Evolutionary conservation across 2,888 invertebrate species (phyloP).

Genomic region (Phoenoteleia sp.): DNA sequence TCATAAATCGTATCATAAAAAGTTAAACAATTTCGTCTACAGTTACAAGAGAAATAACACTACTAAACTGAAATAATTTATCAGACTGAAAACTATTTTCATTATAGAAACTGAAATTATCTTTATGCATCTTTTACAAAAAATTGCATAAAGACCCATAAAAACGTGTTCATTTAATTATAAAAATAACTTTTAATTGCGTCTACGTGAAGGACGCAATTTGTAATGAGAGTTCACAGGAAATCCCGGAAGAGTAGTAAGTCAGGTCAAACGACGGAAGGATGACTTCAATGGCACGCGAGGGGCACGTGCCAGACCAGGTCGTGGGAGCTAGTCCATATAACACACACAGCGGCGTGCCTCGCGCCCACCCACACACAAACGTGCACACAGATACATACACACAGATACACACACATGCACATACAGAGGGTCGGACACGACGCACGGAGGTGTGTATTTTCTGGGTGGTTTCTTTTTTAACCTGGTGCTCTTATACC

Average conservation of each 20-base stretch:
- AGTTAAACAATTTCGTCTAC: too few species aligned
- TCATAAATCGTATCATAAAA: too few species aligned
- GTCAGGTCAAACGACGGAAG: slow-evolving; percentile 68
- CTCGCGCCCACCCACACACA: slow-evolving; percentile 4
- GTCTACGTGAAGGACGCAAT: too few species aligned
- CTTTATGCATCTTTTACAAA: too few species aligned
- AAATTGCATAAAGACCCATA: too few species aligned
- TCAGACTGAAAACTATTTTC: too few species aligned
- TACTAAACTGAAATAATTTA: too few species aligned
- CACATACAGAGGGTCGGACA: background rate
- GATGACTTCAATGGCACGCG: slow-evolving; percentile 73
- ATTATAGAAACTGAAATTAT: too few species aligned
- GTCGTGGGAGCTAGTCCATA: slow-evolving; percentile 62
- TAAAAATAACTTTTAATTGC: too few species aligned
- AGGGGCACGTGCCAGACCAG: slow-evolving; percentile 70
- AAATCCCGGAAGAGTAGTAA: slow-evolving; percentile 71
- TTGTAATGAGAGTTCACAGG: slow-evolving; percentile 37
- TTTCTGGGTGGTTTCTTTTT: slow-evolving; percentile 68
- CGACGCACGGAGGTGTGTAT: slow-evolving; percentile 31
- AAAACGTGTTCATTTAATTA: too few species aligned
- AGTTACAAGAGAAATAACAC: too few species aligned
- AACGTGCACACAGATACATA: background rate
- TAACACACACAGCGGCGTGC: too few species aligned
- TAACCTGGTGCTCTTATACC: slow-evolving; percentile 57
- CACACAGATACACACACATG: background rate